Evolutionary conservation across 2,797 vertebrate genomes (phyloP).

Genomic region (Coregonus ussuriensis): DNA sequence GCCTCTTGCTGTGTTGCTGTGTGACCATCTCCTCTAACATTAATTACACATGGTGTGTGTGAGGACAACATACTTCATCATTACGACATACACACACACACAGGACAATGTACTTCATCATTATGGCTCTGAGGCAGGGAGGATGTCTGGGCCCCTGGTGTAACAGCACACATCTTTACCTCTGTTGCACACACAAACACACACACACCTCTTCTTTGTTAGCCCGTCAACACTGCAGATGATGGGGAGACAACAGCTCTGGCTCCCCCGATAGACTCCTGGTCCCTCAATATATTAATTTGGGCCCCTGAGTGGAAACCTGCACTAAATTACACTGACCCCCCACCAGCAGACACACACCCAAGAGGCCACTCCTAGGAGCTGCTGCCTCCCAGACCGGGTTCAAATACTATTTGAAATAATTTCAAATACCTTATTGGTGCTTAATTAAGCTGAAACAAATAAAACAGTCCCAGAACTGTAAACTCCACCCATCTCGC

Average conservation of each 20-base stretch:
- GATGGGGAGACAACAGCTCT: slow-evolving; percentile 25
- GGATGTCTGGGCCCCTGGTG: slow-evolving; percentile 12
- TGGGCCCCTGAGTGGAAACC: background rate
- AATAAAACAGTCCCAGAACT: no score
- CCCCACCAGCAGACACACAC: background rate
- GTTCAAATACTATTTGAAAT: background rate
- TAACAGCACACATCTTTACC: slow-evolving; percentile 21
- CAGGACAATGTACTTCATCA: slow-evolving; percentile 26
- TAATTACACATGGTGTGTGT: slow-evolving; percentile 34
- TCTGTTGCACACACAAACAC: background rate
- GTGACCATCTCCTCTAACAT: slow-evolving; percentile 14
- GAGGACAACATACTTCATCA: slow-evolving; percentile 27
- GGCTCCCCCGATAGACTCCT: slow-evolving; percentile 6
- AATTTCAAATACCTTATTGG: background rate
- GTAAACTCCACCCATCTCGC: no score
- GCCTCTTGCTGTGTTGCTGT: background rate
- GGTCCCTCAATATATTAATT: slow-evolving; percentile 40
- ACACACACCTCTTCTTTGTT: slow-evolving; percentile 8
- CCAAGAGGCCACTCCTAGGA: slow-evolving; percentile 14
- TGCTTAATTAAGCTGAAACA: no score
- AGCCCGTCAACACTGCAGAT: slow-evolving; percentile 28
- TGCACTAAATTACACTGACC: slow-evolving; percentile 27
- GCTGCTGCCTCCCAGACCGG: slow-evolving; percentile 2
- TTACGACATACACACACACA: background rate
- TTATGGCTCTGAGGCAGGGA: background rate